Evolutionary conservation across 1,140 invertebrate genomes (phyloP), one percentile per base, ranked within the genome.

Genomic region (Parapsyche elsis): DNA sequence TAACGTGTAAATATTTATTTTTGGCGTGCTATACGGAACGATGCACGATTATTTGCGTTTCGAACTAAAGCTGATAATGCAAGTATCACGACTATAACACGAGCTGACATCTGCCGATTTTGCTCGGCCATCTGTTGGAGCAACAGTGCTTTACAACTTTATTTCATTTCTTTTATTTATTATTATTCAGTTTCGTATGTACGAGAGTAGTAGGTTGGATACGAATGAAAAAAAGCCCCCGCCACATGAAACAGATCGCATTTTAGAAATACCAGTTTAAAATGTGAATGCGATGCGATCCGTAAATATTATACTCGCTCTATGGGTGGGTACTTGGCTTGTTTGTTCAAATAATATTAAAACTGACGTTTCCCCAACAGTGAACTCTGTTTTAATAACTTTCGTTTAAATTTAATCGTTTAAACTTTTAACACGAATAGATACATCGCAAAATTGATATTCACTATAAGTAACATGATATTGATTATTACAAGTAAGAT

Each of bases 21-120:
- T 38, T 7, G 30, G 30, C 30, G 30, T 9, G 16, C 16, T 61
- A 61, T 61, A 21, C 57, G 16, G 57, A 61, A 61, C 16, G 57
- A 21, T 61, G 49, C 16, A 53, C 21, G 21, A 67, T 23, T 67
- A 67, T 67, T 67, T 67, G 24, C 21, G 64, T 26, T 67, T 67
- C 21, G 23, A 67, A 26, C 64, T 30, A 30, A 67, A 24, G 64
- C 21, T 30, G 64, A 67, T 67, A 67, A 67, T 67, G 64, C 64
- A 30, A 67, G 24, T 30, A 30, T 67, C 64, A 67, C 64, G 64
- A 67, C 24, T 67, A 67, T 12, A 26, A 67, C 7, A 9, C 64
- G 21, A 67, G 64, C 64, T 67, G 64, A 67, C 64, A 67, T 67
- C 64, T 67, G 64, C 64, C 64, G 64, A 67, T 67, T 67, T 67